phyloP scores from a whole-genome alignment of 2,113 vertebrate genomes.

The Onychostruthus taczanowskii region DNA sequence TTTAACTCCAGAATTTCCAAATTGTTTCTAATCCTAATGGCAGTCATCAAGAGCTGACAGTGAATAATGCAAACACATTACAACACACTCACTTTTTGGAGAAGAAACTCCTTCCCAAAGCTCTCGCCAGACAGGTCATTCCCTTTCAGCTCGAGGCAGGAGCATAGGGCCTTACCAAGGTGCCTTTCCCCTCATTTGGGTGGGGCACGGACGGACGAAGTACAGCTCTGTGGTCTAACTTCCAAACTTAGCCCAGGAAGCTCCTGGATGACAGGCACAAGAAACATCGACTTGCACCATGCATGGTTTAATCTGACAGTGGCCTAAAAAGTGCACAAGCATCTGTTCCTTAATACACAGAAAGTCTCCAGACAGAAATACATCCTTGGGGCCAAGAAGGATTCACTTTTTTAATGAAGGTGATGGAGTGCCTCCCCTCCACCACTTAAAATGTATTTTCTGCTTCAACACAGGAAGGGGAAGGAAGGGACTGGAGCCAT shows the following conservation, averaged over 20 bases:
- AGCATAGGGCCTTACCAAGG: too few species aligned
- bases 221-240: too few species aligned
- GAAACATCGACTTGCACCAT: accelerated
- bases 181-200: background rate
- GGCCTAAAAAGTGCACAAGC: background rate
- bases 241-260: background rate
- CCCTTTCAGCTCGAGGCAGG: background rate
- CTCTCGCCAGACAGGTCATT: background rate
- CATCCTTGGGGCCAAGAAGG: background rate
- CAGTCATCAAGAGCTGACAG: background rate
- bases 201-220: accelerated
- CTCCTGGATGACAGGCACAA: background rate
- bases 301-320: background rate
- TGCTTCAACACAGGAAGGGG: background rate
- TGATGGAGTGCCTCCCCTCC: background rate
- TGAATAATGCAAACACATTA: background rate
- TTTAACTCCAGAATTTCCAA: constrained; percentile 42
- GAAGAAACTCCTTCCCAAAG: background rate
- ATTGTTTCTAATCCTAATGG: background rate
- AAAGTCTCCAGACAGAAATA: background rate
- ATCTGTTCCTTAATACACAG: background rate
- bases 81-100: background rate
- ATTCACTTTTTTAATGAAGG: background rate
- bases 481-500: background rate
- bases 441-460: background rate